phyloP scores from a whole-genome alignment of 2,113 vertebrate species.

The Platichthys flesus region DNA sequence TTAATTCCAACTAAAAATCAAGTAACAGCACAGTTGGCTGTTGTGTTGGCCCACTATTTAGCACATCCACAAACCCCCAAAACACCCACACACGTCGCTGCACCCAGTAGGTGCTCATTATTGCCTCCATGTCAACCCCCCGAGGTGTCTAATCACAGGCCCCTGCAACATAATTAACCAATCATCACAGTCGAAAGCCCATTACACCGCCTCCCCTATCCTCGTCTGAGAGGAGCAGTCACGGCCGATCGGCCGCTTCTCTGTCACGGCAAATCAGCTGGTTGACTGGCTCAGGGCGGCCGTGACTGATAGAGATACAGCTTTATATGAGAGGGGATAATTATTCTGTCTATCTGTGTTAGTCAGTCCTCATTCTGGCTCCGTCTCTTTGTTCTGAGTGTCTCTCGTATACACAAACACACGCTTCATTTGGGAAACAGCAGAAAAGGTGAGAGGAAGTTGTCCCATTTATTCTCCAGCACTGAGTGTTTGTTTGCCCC shows the following conservation, averaged over 20 bases:
- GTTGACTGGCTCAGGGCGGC: constrained; percentile 44
- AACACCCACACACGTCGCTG: not conserved
- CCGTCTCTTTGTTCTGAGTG: constrained; percentile 6
- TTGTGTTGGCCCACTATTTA: constrained; percentile 23
- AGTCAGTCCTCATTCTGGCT: constrained; percentile 47
- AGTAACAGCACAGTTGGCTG: constrained; percentile 19
- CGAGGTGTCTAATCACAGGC: constrained; percentile 66
- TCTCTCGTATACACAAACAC: not conserved
- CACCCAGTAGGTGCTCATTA: constrained; percentile 58
- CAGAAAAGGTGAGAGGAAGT: too few species aligned
- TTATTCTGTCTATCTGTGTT: constrained; percentile 62
- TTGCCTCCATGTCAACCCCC: constrained; percentile 40
- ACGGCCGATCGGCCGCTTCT: constrained; percentile 51
- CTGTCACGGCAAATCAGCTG: constrained; percentile 56
- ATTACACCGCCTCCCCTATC: constrained; percentile 37
- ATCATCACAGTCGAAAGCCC: constrained; percentile 55
- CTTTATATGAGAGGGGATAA: constrained; percentile 54
- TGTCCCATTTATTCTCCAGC: not conserved
- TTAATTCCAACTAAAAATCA: constrained; percentile 27
- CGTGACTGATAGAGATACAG: constrained; percentile 62
- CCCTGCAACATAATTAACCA: constrained; percentile 70
- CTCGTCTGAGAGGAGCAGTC: constrained; percentile 45
- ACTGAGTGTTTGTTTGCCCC: not conserved
- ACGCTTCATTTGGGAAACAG: not conserved
- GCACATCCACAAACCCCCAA: not conserved